Conservation (phyloP, 2,888 invertebrate species). For the Micoletzkya japonica region DNA sequence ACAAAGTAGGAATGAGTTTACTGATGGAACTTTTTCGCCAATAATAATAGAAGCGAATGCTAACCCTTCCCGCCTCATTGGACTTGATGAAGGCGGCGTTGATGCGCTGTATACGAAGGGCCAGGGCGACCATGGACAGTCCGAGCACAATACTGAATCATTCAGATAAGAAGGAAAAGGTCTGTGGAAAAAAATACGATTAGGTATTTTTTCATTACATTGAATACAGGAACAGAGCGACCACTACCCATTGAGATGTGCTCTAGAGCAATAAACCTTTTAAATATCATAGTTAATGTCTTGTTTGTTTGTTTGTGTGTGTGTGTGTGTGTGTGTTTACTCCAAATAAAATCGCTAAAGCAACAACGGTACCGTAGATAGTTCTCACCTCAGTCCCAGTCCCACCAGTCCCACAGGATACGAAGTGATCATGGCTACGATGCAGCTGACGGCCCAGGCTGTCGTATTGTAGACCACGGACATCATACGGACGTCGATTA, state of each 20-base stretch:
- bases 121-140: constrained; percentile 64
- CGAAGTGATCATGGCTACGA: constrained; percentile 65
- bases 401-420: constrained; percentile 66
- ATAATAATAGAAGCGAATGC: too few relatives aligned
- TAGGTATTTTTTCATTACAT: not conserved
- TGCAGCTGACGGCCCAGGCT: constrained; percentile 62
- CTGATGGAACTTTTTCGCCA: too few relatives aligned
- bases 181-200: not conserved
- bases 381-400: constrained; percentile 61
- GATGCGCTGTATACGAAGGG: constrained; percentile 65
- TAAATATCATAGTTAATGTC: too few relatives aligned
- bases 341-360: constrained; percentile 20
- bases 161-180: not conserved
- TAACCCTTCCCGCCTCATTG: constrained; percentile 65
- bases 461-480: constrained; percentile 60
- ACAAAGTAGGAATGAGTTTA: too few relatives aligned
- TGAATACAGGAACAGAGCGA: too few relatives aligned
- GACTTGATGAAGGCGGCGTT: constrained; percentile 47
- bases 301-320: not conserved
- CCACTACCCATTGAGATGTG: too few relatives aligned
- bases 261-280: too few relatives aligned
- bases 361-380: too few relatives aligned
- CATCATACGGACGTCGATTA: constrained; percentile 63
- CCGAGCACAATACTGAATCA: constrained; percentile 51
- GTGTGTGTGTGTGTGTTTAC: not conserved